These are phyloP conservation scores for Polyergus mexicanus DNA, from an alignment of 1,140 invertebrate species.

Conservation along the genomic window DNA sequence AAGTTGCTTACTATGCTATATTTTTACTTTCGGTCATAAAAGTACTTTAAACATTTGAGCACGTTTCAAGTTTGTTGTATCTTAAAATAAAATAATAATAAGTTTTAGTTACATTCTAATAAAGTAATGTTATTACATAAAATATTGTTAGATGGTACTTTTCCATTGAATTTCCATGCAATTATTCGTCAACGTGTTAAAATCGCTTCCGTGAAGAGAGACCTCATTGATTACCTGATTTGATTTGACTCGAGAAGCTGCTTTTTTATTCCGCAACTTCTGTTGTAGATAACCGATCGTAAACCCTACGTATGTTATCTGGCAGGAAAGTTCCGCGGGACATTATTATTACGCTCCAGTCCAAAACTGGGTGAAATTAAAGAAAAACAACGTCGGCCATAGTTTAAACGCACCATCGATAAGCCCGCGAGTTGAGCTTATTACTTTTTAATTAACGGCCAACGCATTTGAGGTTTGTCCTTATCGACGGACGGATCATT, in stretches of 20 bases:
- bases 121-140: constrained; percentile 20
- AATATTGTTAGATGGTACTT: not conserved
- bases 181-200: constrained; percentile 12
- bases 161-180: not conserved
- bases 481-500: constrained; percentile 55
- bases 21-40: not conserved
- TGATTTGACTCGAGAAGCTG: constrained; percentile 27
- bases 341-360: constrained; percentile 69
- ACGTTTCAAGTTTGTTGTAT: not conserved
- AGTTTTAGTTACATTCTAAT: not conserved
- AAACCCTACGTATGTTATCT: constrained; percentile 61
- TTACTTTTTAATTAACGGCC: constrained; percentile 74
- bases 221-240: constrained; percentile 33
- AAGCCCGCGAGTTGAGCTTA: constrained; percentile 48
- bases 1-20: not conserved
- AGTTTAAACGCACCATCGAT: constrained; percentile 43
- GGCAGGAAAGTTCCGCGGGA: constrained; percentile 53
- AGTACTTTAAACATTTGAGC: not conserved
- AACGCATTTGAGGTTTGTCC: constrained; percentile 31
- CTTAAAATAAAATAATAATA: no score
- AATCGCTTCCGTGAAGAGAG: constrained; percentile 5
- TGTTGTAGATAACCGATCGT: constrained; percentile 63
- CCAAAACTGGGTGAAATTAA: constrained; percentile 75
- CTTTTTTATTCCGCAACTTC: constrained; percentile 64
- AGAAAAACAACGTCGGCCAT: constrained; percentile 69